phyloP scores from a whole-genome alignment of 2,888 invertebrate species.

The Drosophila robusta region DNA sequence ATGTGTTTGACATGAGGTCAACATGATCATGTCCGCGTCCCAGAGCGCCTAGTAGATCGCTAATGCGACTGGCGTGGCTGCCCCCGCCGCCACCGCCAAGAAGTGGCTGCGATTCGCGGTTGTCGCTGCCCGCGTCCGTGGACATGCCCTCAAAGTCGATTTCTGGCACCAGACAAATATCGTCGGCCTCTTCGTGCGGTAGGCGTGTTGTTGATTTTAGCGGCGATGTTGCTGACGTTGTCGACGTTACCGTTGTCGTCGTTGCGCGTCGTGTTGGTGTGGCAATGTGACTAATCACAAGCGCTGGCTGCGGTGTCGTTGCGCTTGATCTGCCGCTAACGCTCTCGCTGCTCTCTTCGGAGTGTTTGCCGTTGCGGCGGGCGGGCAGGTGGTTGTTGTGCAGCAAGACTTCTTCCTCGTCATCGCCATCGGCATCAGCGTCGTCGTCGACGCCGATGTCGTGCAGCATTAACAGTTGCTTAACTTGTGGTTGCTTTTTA shows the following conservation, averaged over 20 bases:
- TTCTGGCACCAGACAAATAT: conserved; percentile 92
- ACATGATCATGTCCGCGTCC: conserved; percentile 87
- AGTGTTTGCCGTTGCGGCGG: conserved; percentile 41
- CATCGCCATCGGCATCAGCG: conserved; percentile 49
- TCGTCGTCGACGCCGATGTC: conserved; percentile 33
- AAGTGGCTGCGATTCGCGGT: conserved; percentile 97
- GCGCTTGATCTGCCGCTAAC: conserved; percentile 42
- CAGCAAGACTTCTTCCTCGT: conserved; percentile 51
- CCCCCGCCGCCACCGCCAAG: conserved; percentile 95
- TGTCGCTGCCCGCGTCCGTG: conserved; percentile 93
- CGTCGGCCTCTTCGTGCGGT: conserved; percentile 85
- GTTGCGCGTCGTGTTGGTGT: conserved; percentile 50
- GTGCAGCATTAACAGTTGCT: conserved; percentile 48
- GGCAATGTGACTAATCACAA: conserved; percentile 55
- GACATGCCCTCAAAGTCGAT: conserved; percentile 91
- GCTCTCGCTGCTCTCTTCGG: conserved; percentile 48
- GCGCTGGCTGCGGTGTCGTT: conserved; percentile 38
- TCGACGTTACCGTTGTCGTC: conserved; percentile 84
- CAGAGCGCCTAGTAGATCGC: conserved; percentile 85
- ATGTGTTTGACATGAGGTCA: conserved; percentile 92
- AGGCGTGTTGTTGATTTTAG: conserved; percentile 47
- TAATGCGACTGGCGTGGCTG: conserved; percentile 90
- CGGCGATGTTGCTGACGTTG: conserved; percentile 49
- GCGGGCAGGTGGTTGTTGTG: conserved; percentile 34
- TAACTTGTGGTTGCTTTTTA: conserved; percentile 45